Evolutionary conservation across 2,888 invertebrate genomes (phyloP).

Genomic region (Tenthredo amoena): DNA sequence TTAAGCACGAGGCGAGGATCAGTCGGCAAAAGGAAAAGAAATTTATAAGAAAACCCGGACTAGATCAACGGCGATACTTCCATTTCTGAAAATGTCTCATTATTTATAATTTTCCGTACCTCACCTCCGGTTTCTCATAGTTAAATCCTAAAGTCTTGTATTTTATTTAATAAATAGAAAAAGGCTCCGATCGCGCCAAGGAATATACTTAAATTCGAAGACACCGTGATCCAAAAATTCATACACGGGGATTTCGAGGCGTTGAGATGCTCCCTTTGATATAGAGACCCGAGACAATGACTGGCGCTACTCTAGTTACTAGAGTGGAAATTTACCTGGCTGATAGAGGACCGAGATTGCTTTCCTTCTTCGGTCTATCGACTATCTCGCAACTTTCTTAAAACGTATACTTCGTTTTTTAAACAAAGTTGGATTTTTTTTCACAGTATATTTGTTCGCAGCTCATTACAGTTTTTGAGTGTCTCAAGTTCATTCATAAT

Average conservation of each 20-base stretch:
- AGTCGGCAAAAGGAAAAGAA: background rate
- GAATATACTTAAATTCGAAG: constrained; percentile 26
- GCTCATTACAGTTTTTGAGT: background rate
- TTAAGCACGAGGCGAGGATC: background rate
- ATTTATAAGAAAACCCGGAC: background rate
- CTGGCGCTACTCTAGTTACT: constrained; percentile 71
- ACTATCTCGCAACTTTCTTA: background rate
- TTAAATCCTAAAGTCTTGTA: constrained; percentile 57
- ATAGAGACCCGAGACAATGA: constrained; percentile 71
- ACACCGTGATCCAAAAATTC: constrained; percentile 12
- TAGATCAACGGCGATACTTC: constrained; percentile 2
- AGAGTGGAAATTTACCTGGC: constrained; percentile 60
- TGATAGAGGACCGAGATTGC: background rate
- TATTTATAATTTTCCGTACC: constrained; percentile 77
- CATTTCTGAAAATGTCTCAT: constrained; percentile 64
- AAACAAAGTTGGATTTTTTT: background rate
- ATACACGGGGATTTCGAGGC: constrained; percentile 60
- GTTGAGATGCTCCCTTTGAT: constrained; percentile 72
- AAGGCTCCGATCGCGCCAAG: background rate
- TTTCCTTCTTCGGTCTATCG: background rate
- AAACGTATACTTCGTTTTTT: background rate
- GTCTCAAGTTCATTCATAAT: background rate
- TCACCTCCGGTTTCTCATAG: constrained; percentile 59
- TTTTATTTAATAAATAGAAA: background rate
- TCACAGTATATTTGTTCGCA: background rate